Percentiles rank a stretch among this genome's conserved stretches.
Evolutionary conservation across 2,888 invertebrate genomes (phyloP).

Genomic region (Ophraella communa): DNA sequence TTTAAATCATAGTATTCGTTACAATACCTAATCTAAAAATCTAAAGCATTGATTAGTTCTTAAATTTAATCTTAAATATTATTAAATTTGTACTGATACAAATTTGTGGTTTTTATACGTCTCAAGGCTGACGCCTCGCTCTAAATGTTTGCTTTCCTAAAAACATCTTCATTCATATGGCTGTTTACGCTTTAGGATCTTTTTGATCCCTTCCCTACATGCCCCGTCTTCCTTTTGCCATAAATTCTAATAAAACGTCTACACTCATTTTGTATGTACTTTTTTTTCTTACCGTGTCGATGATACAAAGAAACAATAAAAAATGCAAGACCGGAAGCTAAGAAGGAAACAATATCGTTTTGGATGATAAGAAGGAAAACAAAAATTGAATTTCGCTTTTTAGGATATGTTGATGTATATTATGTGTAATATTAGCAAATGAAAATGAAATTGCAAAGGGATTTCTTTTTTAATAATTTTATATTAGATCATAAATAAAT

Average conservation of each 20-base stretch:
- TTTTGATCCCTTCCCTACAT: slow-evolving; percentile 47
- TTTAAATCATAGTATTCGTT: too few species aligned
- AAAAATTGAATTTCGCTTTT: slow-evolving; percentile 7
- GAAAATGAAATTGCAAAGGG: too few species aligned
- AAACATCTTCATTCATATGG: slow-evolving; percentile 53
- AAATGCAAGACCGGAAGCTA: slow-evolving; percentile 6
- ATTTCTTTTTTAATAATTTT: too few species aligned
- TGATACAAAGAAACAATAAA: slow-evolving; percentile 24
- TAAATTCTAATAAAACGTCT: slow-evolving; percentile 54
- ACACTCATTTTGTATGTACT: slow-evolving; percentile 40
- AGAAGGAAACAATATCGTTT: slow-evolving; percentile 12
- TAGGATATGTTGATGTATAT: too few species aligned
- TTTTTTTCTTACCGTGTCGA: slow-evolving; percentile 16
- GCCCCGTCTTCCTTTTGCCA: slow-evolving; percentile 51
- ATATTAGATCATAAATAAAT: too few species aligned
- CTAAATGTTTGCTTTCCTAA: slow-evolving; percentile 25
- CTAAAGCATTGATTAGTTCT: too few species aligned
- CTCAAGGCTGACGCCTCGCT: neutral
- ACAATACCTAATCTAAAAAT: too few species aligned
- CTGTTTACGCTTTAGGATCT: slow-evolving; percentile 49
- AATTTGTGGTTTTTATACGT: neutral
- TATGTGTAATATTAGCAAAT: too few species aligned
- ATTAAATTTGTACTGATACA: neutral
- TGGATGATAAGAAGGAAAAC: slow-evolving; percentile 8
- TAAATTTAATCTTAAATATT: too few species aligned